These are phyloP conservation scores for Oxycera nigricornis DNA, from an alignment of 2,888 invertebrate species.

Conservation along the genomic window DNA sequence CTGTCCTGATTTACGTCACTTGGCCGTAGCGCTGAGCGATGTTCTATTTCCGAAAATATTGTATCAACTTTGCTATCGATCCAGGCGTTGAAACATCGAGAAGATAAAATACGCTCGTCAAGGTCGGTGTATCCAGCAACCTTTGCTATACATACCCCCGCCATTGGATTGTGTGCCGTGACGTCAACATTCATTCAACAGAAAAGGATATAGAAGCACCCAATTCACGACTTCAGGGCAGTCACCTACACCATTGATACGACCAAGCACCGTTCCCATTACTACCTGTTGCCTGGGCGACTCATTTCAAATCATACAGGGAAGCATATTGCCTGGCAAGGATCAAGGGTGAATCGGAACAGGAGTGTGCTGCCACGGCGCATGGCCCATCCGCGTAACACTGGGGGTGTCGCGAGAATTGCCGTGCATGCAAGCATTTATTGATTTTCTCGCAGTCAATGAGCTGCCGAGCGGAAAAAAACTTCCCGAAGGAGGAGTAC, in stretches of 20 bases:
- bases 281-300: slow-evolving; percentile 21
- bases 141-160: slow-evolving; percentile 1
- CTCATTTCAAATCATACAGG: neutral
- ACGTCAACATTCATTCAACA: slow-evolving; percentile 23
- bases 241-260: neutral
- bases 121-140: neutral
- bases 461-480: too few species aligned
- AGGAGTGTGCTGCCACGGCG: too few species aligned
- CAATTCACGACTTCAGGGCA: too few species aligned
- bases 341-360: too few species aligned
- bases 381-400: neutral
- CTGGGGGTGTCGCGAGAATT: neutral
- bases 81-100: neutral
- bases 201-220: neutral
- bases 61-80: neutral
- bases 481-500: too few species aligned
- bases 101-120: slow-evolving; percentile 2
- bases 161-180: neutral
- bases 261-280: too few species aligned
- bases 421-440: neutral
- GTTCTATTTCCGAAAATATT: neutral
- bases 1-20: slow-evolving; percentile 24
- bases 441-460: slow-evolving; percentile 21
- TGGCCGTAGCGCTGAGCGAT: neutral
- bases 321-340: neutral